These are phyloP conservation scores for Protodeltote pygarga DNA, from an alignment of 2,888 invertebrate species.

Conservation along the genomic window DNA sequence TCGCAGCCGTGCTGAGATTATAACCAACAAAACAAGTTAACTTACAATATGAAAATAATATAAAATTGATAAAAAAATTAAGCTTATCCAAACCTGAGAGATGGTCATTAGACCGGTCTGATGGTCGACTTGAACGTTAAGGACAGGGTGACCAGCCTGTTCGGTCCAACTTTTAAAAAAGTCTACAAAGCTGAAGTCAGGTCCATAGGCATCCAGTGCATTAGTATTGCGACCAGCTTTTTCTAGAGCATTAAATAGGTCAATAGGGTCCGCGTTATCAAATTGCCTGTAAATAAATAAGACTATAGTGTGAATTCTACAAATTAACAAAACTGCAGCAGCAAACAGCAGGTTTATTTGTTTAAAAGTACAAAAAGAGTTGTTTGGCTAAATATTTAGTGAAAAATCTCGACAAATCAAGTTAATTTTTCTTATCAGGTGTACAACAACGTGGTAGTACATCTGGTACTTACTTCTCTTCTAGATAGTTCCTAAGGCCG, in stretches of 20 bases:
- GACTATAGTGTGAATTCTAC: no score
- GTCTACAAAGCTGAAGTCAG: constrained; percentile 70
- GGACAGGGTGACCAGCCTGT: constrained; percentile 87
- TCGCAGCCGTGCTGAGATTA: no score
- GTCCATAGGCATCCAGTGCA: constrained; percentile 68
- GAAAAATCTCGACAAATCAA: no score
- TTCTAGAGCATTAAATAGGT: constrained; percentile 82
- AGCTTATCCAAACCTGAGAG: constrained; percentile 75
- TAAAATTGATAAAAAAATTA: no score
- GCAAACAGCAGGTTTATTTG: no score
- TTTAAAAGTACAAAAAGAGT: no score
- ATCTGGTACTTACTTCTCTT: constrained; percentile 10
- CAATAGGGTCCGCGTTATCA: constrained; percentile 75
- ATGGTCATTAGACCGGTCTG: constrained; percentile 71
- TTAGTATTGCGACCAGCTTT: constrained; percentile 55
- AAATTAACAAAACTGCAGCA: no score
- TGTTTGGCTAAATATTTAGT: no score
- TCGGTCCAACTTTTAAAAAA: constrained; percentile 85
- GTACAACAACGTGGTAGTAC: no score
- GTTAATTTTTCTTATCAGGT: no score
- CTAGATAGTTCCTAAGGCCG: constrained; percentile 87
- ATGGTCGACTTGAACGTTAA: constrained; percentile 84
- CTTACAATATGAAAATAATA: no score
- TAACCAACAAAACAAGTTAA: no score
- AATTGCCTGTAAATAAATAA: constrained; percentile 66